Evolutionary conservation across 2,888 invertebrate species (phyloP), one percentile per base, ranked within the genome.

Genomic region (Caenorhabditis sp.): DNA sequence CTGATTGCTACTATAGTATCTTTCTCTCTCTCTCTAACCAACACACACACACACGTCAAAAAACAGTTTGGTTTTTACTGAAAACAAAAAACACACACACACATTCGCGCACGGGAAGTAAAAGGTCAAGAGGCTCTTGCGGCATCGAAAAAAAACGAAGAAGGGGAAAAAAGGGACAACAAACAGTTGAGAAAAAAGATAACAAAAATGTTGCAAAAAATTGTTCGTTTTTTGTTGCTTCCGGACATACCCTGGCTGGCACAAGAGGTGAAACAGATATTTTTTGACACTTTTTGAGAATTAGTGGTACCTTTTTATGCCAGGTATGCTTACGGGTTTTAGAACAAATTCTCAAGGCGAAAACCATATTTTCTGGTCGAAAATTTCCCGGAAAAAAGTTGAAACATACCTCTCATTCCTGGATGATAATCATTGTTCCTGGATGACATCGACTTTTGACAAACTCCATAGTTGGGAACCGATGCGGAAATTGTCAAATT

Each of bases 71-170:
- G 36, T 8, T 36, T 36, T 43, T 14, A 17, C 43, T 43, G 43
- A 17, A 43, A 43, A 43, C 6, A 10, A 12, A 36, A 36, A 36
- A 12, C 36, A 36, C 5, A 36, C 12, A 5, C 5, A 43, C 43
- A 43, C 12, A 12, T 43, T 43, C 3, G 43, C 43, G 43, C 12
- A 17, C 43, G 43, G 43, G 43, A 43, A 43, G 43, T 43, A 17
- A 43, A 43, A 43, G 43, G 43, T 43, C 43, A 43, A 43, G 43
- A 43, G 43, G 43, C 43, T 43, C 43, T 43, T 43, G 43, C 43
- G 43, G 43, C 17, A 43, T 31, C 43, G 8, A 43, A 43, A 43
- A 43, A 43, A 43, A 17, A 43, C 3, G 17, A 43, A 43, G 14
- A 43, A 43, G 14, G 43, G 14, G 14, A 3, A 43, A 14, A 43